Conservation (phyloP, 2,113 vertebrate genomes). For the Thermophis baileyi region DNA sequence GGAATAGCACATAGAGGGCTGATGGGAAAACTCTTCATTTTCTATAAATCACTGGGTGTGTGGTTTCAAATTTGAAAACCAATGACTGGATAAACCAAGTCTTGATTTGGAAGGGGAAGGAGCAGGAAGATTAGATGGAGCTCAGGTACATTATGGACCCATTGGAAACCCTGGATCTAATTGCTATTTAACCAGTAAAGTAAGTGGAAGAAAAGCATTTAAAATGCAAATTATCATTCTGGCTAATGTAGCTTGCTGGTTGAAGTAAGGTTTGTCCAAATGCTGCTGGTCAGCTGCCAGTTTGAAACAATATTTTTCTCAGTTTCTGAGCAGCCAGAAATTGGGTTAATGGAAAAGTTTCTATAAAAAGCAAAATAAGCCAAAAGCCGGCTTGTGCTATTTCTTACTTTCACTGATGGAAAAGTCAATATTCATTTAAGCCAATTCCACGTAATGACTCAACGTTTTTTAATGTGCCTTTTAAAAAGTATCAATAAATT, state of each 20-base stretch:
- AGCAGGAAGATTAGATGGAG: not conserved
- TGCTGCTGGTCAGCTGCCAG: not conserved
- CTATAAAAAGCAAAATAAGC: not conserved
- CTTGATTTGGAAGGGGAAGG: not conserved
- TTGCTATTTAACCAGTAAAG: not conserved
- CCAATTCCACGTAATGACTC: not conserved
- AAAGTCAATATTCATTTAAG: conserved; percentile 7
- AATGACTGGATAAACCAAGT: not conserved
- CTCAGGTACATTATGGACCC: not conserved
- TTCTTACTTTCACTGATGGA: not conserved
- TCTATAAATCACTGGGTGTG: not conserved
- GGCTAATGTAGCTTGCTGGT: not conserved
- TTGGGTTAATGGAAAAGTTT: not conserved
- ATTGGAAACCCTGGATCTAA: not conserved
- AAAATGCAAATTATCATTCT: not conserved
- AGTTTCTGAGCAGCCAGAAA: not conserved
- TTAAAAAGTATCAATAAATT: not conserved
- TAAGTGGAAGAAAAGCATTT: not conserved
- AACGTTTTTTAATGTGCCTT: not conserved
- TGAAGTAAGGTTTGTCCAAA: not conserved
- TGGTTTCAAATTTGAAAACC: not conserved
- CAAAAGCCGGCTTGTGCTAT: not conserved
- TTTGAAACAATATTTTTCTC: not conserved
- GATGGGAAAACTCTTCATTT: not conserved
- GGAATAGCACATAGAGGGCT: not conserved